A percentile compares a stretch with the other conserved stretches of the same genome.
Evolutionary conservation across 2,113 vertebrate species (phyloP).

Genomic region (Bolborhynchus lineola): DNA sequence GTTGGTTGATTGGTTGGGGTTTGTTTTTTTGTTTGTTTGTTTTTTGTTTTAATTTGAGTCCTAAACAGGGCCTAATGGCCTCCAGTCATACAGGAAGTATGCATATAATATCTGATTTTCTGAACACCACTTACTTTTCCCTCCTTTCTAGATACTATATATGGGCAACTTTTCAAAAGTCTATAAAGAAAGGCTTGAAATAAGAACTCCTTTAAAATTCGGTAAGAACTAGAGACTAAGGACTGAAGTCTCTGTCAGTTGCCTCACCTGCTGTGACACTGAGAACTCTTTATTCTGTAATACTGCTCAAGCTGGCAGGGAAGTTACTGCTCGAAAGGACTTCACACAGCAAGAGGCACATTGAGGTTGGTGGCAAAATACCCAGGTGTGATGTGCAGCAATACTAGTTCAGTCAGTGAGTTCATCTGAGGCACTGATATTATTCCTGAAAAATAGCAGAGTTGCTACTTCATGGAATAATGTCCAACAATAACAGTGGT

Average conservation of each 20-base stretch:
- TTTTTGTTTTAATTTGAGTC: neutral
- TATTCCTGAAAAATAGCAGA: neutral
- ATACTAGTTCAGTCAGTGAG: neutral
- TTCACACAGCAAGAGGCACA: conserved; percentile 40
- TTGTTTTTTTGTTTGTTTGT: neutral
- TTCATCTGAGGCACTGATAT: neutral
- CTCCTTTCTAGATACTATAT: neutral
- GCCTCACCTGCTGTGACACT: conserved; percentile 51
- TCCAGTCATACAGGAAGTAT: neutral
- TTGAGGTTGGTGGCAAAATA: conserved; percentile 49
- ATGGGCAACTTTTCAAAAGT: neutral
- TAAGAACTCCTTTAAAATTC: conserved; percentile 48
- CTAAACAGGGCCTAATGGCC: neutral
- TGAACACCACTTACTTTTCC: neutral
- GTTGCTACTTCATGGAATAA: neutral
- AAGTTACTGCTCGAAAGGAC: conserved; percentile 40
- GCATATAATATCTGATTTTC: neutral
- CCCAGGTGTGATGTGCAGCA: neutral
- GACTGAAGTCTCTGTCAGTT: conserved; percentile 41
- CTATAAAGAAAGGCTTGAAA: neutral
- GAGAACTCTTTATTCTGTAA: conserved; percentile 32
- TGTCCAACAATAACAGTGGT: neutral
- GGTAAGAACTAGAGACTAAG: neutral
- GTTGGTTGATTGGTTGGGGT: neutral
- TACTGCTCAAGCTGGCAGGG: conserved; percentile 10